Conservation (phyloP, 2,888 invertebrate genomes). For the Tenthredo notha region DNA sequence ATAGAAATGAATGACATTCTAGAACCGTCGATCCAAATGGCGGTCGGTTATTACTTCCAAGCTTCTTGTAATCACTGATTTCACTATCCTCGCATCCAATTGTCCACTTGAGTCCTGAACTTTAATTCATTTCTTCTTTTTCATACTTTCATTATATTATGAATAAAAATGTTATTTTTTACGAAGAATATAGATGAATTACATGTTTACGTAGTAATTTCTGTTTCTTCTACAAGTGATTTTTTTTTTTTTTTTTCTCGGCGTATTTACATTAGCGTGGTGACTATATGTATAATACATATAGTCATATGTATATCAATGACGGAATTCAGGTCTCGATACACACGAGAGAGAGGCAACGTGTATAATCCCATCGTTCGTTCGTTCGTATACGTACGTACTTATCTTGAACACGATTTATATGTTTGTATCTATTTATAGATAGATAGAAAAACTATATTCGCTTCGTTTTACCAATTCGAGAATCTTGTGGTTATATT, state of each 20-base stretch:
- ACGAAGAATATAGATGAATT: not conserved
- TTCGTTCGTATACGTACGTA: conserved; percentile 10
- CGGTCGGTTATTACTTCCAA: conserved; percentile 60
- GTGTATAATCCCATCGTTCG: not conserved
- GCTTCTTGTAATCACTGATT: not conserved
- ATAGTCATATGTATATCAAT: not conserved
- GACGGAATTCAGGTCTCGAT: not conserved
- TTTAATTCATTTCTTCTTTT: not conserved
- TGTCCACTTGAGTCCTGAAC: not conserved
- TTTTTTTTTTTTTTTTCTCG: not conserved
- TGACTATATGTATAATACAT: not conserved
- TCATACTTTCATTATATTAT: not conserved
- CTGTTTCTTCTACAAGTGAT: not conserved
- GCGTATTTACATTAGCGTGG: not conserved
- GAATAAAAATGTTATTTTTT: not conserved
- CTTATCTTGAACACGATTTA: not conserved
- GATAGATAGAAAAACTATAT: not conserved
- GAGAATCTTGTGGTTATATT: conserved; percentile 11
- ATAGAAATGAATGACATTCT: conserved; percentile 70
- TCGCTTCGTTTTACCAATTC: not conserved
- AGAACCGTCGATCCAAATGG: conserved; percentile 72
- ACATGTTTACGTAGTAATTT: not conserved
- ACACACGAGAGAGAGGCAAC: not conserved
- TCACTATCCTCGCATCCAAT: conserved; percentile 5
- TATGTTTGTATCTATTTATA: not conserved